Evolutionary conservation across 1,140 invertebrate species (phyloP).

Genomic region (Anadara kagoshimensis): DNA sequence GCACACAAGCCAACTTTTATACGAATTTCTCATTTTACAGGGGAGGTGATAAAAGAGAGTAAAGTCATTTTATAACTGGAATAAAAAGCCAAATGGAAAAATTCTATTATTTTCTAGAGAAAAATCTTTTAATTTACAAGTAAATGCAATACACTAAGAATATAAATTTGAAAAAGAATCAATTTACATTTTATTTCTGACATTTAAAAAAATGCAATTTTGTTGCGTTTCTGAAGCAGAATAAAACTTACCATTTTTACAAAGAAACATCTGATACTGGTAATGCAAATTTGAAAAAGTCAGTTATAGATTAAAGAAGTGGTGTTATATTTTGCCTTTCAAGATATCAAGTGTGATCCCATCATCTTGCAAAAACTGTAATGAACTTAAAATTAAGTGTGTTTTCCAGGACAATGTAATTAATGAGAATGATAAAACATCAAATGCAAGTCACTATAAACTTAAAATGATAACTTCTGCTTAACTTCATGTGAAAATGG

Average conservation of each 20-base stretch:
- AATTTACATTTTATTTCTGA: neutral
- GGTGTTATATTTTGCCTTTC: slow-evolving; percentile 6
- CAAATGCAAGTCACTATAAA: too few species aligned
- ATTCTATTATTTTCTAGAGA: neutral
- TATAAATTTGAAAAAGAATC: neutral
- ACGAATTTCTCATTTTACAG: slow-evolving; percentile 11
- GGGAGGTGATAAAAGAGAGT: slow-evolving; percentile 7
- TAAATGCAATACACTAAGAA: neutral
- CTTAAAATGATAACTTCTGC: too few species aligned
- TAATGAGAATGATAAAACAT: too few species aligned
- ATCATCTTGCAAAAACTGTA: too few species aligned
- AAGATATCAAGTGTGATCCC: neutral
- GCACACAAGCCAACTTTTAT: neutral
- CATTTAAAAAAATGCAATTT: neutral
- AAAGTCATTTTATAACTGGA: neutral
- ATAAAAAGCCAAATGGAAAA: neutral
- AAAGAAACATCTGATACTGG: neutral
- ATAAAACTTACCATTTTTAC: slow-evolving; percentile 11
- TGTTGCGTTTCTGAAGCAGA: neutral
- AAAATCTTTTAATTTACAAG: neutral
- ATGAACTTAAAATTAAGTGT: too few species aligned
- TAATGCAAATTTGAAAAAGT: slow-evolving; percentile 14
- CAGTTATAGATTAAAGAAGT: neutral
- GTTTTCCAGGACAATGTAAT: too few species aligned
- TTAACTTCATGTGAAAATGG: too few species aligned